Evolutionary conservation across 2,888 invertebrate species (phyloP), one percentile per base, ranked within the genome.

Genomic region (Mimumesa dahlbomi): DNA sequence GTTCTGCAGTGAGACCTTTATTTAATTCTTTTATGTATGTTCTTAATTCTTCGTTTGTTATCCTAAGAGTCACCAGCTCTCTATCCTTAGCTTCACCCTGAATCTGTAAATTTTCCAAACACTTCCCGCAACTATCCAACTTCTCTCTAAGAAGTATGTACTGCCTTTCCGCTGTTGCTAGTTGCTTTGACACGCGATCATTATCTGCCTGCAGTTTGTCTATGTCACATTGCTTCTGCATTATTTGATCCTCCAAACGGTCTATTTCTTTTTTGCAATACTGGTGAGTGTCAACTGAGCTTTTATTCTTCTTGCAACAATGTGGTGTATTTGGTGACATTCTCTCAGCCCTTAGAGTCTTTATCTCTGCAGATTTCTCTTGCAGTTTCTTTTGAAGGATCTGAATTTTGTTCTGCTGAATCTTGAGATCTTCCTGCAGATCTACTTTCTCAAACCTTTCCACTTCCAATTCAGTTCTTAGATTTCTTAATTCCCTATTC

Each of bases 381-480:
- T 86, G 82, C 5, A 91, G 75, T 66, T 90, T 89, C 87, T 88
- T 87, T 91, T 93, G 89, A 34, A 94, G 84, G 79, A 91, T 91
- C 59, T 91, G 90, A 69, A 92, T 88, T 78, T 90, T 92, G 34
- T 90, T 89, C 59, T 92, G 91, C 34, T 92, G 91, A 45, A 90
- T 88, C 22, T 90, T 87, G 0, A 94, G 81, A 79, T 94, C 93
- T 25, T 93, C 92, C 62, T 92, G 92, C 14, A 94, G 81, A 78
- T 92, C 93, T 61, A 90, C 91, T 53, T 93, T 92, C 78, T 94
- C 94, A 82, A 92, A 93, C 36, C 91, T 89, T 84, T 93, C 92
- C 0, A 92, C 90, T 73, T 94, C 93, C 4, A 94, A 85, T 18
- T 92, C 92, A 0, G 91, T 91, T 72, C 90, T 91, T 40, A 94